A percentile compares a stretch with the other conserved stretches of the same genome.
Conservation (phyloP, 2,113 vertebrate species). For the Pristiophorus japonicus region DNA sequence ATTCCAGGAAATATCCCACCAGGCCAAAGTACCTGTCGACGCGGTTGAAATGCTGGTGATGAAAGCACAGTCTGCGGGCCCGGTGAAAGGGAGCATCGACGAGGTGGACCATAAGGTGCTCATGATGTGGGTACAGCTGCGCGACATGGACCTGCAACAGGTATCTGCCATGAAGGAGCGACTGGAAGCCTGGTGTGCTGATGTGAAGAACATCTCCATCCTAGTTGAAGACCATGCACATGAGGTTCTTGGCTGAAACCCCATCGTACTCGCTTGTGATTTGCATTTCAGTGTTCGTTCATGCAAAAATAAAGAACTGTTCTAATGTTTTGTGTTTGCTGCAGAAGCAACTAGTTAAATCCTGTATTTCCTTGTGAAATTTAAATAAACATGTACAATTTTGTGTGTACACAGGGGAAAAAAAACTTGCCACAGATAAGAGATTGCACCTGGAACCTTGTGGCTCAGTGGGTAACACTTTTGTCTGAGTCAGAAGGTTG, state of each 20-base stretch:
- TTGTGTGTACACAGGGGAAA: conserved; percentile 15
- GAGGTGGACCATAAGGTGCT: too few species aligned
- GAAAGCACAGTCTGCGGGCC: too few species aligned
- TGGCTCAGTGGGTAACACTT: neutral
- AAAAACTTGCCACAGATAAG: too few species aligned
- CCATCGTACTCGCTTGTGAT: neutral
- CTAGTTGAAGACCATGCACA: conserved; percentile 39
- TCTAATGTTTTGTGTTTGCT: conserved; percentile 17
- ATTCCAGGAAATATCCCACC: conserved; percentile 35
- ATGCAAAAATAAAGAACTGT: neutral
- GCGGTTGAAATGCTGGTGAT: too few species aligned
- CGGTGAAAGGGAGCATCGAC: too few species aligned
- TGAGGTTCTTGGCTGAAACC: conserved; percentile 36
- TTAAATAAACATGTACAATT: conserved; percentile 15
- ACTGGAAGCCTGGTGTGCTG: conserved; percentile 37
- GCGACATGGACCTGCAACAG: too few species aligned
- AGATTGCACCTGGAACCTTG: neutral
- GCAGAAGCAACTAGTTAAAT: conserved; percentile 21
- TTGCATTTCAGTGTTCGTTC: neutral
- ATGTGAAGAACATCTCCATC: conserved; percentile 40
- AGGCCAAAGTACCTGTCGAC: conserved; percentile 36
- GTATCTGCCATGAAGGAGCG: conserved; percentile 37
- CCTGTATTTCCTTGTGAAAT: conserved; percentile 16
- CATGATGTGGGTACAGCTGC: too few species aligned
- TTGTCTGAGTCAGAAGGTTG: neutral